phyloP scores from a whole-genome alignment of 2,113 vertebrate species.

The Cygnus buccinator region DNA sequence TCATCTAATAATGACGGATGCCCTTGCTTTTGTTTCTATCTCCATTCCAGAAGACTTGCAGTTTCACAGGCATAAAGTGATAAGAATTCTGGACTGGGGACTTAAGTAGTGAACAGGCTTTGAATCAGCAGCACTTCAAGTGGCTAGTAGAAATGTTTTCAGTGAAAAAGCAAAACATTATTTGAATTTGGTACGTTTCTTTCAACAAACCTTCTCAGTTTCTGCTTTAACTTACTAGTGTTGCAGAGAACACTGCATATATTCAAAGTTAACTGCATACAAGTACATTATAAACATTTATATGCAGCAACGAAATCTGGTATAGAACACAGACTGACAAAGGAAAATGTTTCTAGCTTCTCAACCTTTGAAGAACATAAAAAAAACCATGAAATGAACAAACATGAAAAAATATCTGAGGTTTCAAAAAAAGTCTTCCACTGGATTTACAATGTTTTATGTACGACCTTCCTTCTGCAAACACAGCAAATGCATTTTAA shows the following conservation, averaged over 20 bases:
- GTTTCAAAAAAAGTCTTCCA: background rate
- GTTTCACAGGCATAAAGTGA: background rate
- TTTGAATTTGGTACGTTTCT: background rate
- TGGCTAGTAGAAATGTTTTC: constrained; percentile 58
- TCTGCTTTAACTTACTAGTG: background rate
- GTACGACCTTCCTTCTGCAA: background rate
- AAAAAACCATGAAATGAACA: no score
- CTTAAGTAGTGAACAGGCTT: constrained; percentile 36
- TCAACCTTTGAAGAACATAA: background rate
- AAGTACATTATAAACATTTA: background rate
- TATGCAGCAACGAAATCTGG: background rate
- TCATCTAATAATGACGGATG: background rate
- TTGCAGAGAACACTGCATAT: accelerated
- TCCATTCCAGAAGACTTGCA: constrained; percentile 43
- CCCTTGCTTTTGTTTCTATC: constrained; percentile 35
- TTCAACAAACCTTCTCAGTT: background rate
- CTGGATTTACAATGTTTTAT: accelerated
- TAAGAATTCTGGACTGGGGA: background rate
- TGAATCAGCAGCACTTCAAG: constrained; percentile 64
- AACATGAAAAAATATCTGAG: background rate
- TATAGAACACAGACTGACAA: background rate
- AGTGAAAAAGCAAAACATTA: background rate
- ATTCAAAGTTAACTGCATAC: background rate
- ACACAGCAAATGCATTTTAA: background rate
- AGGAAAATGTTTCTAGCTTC: background rate